Conservation (phyloP, 2,113 vertebrate species). For the Motacilla tschutschensis region DNA sequence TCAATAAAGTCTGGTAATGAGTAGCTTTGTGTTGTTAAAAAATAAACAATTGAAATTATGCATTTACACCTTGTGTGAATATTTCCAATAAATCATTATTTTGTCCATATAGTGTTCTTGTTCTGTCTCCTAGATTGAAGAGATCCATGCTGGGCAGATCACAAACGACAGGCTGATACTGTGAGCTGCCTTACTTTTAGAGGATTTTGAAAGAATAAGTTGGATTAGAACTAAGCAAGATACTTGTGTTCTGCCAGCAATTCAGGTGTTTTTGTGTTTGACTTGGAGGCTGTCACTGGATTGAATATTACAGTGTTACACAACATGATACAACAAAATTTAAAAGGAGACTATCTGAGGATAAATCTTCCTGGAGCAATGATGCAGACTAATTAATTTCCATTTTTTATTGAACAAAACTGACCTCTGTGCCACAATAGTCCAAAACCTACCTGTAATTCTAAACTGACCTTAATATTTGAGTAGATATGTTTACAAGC, state of each 20-base stretch:
- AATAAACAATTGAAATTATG: not conserved
- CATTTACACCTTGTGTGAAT: not conserved
- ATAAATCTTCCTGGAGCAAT: not conserved
- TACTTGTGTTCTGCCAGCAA: not conserved
- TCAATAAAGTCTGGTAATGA: not conserved
- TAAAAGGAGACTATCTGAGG: not conserved
- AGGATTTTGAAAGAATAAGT: not conserved
- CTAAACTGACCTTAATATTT: not conserved
- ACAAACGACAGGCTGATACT: not conserved
- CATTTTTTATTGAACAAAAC: not conserved
- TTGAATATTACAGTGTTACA: not conserved
- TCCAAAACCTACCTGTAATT: not conserved
- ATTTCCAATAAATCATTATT: slow-evolving; percentile 31
- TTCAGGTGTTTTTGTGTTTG: not conserved
- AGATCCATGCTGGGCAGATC: not conserved
- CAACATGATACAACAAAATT: not conserved
- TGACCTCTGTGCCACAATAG: not conserved
- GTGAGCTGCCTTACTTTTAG: not conserved
- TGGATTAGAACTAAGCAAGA: not conserved
- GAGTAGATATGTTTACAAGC: not conserved
- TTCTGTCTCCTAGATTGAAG: not conserved
- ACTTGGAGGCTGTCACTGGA: not conserved
- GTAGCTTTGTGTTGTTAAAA: not conserved
- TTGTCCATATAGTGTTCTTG: not conserved
- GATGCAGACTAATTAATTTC: not conserved